A percentile compares a stretch with the other conserved stretches of the same genome.
These are phyloP conservation scores for Myzus persicae DNA, from an alignment of 1,140 invertebrate species.

Conservation along the genomic window DNA sequence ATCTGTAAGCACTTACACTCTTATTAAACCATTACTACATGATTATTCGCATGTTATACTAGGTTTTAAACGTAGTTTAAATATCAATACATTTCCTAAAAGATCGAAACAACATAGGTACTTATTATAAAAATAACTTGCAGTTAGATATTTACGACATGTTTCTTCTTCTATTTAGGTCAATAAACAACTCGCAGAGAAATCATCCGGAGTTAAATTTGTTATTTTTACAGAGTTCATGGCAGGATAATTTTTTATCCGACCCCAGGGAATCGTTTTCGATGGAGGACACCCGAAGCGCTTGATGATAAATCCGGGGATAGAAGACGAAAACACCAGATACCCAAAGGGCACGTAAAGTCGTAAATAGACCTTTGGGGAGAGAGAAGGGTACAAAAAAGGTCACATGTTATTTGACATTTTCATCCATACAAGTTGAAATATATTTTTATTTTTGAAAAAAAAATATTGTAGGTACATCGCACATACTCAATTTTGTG, in stretches of 20 bases:
- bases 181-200: constrained; percentile 21
- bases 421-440: constrained; percentile 16
- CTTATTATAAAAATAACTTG: background rate
- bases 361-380: constrained; percentile 25
- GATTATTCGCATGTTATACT: background rate
- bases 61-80: background rate
- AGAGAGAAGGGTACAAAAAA: background rate
- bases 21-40: background rate
- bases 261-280: constrained; percentile 20
- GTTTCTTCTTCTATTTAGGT: constrained; percentile 16
- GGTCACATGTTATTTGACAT: constrained; percentile 31
- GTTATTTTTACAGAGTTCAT: constrained; percentile 24
- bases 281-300: background rate
- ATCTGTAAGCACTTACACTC: background rate
- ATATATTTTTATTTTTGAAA: background rate
- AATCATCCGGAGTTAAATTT: constrained; percentile 23
- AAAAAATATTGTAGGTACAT: background rate
- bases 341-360: constrained; percentile 45
- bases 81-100: background rate
- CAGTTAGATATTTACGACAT: background rate
- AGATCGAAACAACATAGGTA: background rate
- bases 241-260: constrained; percentile 35
- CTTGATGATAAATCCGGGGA: constrained; percentile 34
- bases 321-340: constrained; percentile 11
- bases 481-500: background rate